Evolutionary conservation across 35 echinoderm and acorn worm genomes (phyloP).

Genomic region (Acanthaster planci): DNA sequence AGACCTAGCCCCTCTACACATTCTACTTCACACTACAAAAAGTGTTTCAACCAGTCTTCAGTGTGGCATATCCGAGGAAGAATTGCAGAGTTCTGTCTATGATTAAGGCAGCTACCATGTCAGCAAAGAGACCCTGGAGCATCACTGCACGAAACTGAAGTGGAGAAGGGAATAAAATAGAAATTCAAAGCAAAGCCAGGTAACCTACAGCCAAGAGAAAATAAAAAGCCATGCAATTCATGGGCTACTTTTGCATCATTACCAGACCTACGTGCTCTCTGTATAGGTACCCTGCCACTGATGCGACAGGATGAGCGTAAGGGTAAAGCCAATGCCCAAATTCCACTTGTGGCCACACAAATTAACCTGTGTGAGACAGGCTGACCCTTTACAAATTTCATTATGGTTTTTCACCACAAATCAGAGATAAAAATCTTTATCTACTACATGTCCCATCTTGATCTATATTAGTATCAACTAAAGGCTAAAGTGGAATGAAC

Average conservation of each 20-base stretch:
- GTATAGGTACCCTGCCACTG: background rate
- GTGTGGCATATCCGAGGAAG: constrained; percentile 67
- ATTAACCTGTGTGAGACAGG: no score
- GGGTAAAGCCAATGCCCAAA: no score
- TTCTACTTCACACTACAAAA: background rate
- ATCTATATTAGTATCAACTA: no score
- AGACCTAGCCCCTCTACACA: no score
- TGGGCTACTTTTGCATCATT: no score
- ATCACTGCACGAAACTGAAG: constrained; percentile 86
- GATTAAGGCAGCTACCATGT: constrained; percentile 72
- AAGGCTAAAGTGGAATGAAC: no score
- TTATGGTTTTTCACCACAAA: no score
- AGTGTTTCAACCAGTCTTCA: constrained; percentile 37
- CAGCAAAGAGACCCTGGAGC: constrained; percentile 71
- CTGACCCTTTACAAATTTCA: no score
- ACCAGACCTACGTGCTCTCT: no score
- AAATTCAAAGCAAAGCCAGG: background rate
- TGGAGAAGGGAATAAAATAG: constrained; percentile 17
- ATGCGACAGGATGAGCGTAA: background rate
- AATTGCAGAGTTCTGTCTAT: constrained; percentile 83
- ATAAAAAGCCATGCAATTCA: background rate
- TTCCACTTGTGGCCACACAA: no score
- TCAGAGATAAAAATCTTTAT: no score
- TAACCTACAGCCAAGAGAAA: background rate
- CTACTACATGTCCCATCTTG: no score